Percentiles rank a stretch among this genome's conserved stretches.
Evolutionary conservation across 2,797 vertebrate genomes (phyloP).

Genomic region (Apodemus agrarius): DNA sequence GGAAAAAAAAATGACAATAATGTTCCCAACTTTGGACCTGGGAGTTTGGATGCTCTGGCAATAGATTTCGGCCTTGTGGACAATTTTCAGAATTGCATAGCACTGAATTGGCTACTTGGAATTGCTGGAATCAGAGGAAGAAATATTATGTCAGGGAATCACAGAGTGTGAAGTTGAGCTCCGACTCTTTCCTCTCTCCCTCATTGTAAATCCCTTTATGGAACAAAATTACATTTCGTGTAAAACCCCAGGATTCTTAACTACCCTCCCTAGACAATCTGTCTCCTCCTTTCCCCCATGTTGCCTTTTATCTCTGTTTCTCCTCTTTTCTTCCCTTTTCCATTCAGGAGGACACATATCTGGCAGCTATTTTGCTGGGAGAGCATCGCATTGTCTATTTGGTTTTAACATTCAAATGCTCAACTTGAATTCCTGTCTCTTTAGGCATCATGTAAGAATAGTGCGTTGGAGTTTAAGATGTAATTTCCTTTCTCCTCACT

Average conservation of each 20-base stretch:
- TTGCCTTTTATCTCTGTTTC: slow-evolving; percentile 38
- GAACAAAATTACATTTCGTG: slow-evolving; percentile 30
- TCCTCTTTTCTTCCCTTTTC: background rate
- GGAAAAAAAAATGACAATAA: background rate
- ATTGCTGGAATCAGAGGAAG: slow-evolving; percentile 1
- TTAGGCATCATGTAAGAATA: slow-evolving; percentile 48
- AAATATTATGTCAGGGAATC: slow-evolving; percentile 45
- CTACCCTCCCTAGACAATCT: background rate
- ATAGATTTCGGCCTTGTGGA: background rate
- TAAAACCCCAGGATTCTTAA: slow-evolving; percentile 36
- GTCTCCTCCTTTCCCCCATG: background rate
- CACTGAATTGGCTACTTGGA: slow-evolving; percentile 7
- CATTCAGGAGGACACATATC: background rate
- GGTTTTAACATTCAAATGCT: slow-evolving; percentile 73
- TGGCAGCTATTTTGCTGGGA: slow-evolving; percentile 44
- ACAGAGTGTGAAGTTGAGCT: slow-evolving; percentile 36
- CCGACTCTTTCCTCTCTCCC: background rate
- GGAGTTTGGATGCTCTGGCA: background rate
- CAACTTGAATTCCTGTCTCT: slow-evolving; percentile 63
- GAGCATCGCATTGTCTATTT: slow-evolving; percentile 66
- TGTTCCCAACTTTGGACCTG: background rate
- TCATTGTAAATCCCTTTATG: slow-evolving; percentile 36
- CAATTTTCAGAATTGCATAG: slow-evolving; percentile 5
- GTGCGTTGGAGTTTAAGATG: slow-evolving; percentile 48
- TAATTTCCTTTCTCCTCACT: slow-evolving; percentile 56